phyloP scores from a whole-genome alignment of 2,113 vertebrate genomes.

The Hippopotamus amphibius region DNA sequence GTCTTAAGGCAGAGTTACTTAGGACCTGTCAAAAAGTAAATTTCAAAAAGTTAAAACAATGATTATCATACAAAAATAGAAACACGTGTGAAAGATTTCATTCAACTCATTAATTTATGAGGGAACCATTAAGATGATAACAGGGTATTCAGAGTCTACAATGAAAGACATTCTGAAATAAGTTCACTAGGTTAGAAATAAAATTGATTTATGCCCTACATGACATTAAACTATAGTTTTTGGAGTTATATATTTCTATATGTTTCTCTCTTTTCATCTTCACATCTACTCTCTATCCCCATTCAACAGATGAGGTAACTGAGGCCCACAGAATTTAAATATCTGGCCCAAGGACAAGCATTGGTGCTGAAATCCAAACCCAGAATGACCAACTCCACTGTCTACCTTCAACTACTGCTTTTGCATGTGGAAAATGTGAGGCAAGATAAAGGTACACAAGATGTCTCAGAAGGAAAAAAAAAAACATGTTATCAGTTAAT shows the following conservation, averaged over 20 bases:
- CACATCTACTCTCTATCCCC: neutral
- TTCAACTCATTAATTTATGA: neutral
- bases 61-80: neutral
- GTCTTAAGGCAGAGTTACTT: neutral
- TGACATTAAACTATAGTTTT: neutral
- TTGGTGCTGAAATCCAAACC: neutral
- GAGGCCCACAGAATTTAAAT: neutral
- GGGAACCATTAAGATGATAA: neutral
- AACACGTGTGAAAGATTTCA: neutral
- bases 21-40: neutral
- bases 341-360: neutral
- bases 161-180: conserved; percentile 12
- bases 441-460: neutral
- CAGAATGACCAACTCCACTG: neutral
- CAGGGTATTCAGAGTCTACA: neutral
- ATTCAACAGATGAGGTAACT: neutral
- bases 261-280: neutral
- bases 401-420: neutral
- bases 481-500: neutral
- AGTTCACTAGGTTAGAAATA: neutral
- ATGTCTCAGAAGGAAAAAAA: neutral
- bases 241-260: neutral
- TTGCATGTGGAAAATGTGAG: neutral
- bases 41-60: conserved; percentile 8
- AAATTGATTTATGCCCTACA: neutral